These are phyloP conservation scores for Mystacides longicornis DNA, from an alignment of 2,888 invertebrate genomes.

Conservation along the genomic window DNA sequence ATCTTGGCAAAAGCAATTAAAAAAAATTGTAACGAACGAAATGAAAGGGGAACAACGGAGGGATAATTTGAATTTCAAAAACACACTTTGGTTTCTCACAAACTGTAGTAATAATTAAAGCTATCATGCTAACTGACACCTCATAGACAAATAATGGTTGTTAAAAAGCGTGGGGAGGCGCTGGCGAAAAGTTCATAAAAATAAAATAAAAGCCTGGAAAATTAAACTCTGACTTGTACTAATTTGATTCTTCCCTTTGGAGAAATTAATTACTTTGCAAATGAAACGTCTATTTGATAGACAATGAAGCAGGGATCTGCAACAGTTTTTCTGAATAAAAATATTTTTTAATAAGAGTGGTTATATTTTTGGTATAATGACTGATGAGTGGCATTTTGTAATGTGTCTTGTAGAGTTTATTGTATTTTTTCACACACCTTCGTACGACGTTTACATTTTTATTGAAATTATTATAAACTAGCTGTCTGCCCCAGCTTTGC, in stretches of 20 bases:
- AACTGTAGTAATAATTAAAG: neutral
- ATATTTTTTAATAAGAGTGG: neutral
- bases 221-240: constrained; percentile 13
- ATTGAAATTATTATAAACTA: too few relatives aligned
- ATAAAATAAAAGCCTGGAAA: constrained; percentile 7
- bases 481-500: too few relatives aligned
- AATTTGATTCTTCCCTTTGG: constrained; percentile 21
- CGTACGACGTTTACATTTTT: too few relatives aligned
- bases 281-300: constrained; percentile 21
- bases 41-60: neutral
- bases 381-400: too few relatives aligned
- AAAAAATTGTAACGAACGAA: neutral
- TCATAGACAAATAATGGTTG: neutral
- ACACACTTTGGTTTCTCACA: constrained; percentile 2
- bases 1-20: neutral
- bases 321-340: neutral
- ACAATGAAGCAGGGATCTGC: neutral
- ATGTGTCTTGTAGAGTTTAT: too few relatives aligned
- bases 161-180: neutral
- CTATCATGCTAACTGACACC: neutral
- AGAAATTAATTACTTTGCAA: constrained; percentile 26
- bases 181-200: neutral
- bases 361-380: neutral
- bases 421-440: too few relatives aligned
- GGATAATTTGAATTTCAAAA: neutral